phyloP scores from a whole-genome alignment of 2,888 invertebrate species.

The Cotesia congregata region DNA sequence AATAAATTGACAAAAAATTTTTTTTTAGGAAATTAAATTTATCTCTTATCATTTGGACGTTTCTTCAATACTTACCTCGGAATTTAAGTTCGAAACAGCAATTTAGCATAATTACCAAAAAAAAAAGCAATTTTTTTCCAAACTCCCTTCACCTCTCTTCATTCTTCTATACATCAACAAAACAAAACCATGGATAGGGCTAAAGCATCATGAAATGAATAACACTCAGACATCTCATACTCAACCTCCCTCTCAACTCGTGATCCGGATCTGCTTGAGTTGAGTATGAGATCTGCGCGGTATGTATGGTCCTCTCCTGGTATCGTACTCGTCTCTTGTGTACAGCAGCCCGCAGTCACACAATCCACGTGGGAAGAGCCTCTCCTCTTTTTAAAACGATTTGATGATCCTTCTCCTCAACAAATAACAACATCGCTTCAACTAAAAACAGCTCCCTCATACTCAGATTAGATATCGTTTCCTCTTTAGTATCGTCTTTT shows the following conservation, averaged over 20 bases:
- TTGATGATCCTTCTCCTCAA: constrained; percentile 42
- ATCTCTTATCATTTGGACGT: too few relatives aligned
- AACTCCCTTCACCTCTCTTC: constrained; percentile 54
- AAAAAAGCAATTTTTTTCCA: constrained; percentile 33
- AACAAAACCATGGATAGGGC: constrained; percentile 27
- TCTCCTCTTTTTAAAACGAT: constrained; percentile 21
- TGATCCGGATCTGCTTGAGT: constrained; percentile 25
- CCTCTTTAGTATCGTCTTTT: constrained; percentile 32
- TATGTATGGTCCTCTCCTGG: constrained; percentile 9
- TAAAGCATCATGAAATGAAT: constrained; percentile 18
- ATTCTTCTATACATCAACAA: constrained; percentile 39
- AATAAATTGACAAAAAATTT: too few relatives aligned
- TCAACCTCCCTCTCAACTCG: constrained; percentile 5
- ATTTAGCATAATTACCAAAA: too few relatives aligned
- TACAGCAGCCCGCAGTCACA: constrained; percentile 63
- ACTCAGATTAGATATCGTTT: constrained; percentile 38
- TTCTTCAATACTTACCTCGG: too few relatives aligned
- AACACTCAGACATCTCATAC: constrained; percentile 22
- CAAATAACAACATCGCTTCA: neutral
- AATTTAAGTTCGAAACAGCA: too few relatives aligned
- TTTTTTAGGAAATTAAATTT: too few relatives aligned
- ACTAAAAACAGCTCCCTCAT: constrained; percentile 30
- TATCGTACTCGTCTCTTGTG: constrained; percentile 29
- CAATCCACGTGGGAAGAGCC: constrained; percentile 68
- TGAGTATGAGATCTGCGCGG: constrained; percentile 9